Conservation (phyloP, 2,113 vertebrate genomes). For the Heloderma charlesbogerti region DNA sequence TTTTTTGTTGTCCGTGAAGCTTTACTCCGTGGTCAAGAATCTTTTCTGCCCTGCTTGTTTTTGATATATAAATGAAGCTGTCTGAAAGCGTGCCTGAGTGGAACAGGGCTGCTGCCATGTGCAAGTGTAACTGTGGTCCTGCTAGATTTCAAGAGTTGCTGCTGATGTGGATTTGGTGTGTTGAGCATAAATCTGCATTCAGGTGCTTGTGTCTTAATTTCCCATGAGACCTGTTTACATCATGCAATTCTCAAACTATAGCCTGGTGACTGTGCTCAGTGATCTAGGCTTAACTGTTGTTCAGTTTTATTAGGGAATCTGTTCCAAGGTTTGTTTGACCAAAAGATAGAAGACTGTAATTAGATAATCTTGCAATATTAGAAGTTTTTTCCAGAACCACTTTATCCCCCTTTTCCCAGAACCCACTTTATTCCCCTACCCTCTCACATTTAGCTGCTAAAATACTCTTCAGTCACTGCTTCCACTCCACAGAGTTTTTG, state of each 20-base stretch:
- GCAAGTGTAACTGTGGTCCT: constrained; percentile 59
- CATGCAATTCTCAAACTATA: constrained; percentile 56
- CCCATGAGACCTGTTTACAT: constrained; percentile 45
- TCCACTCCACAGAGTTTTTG: constrained; percentile 56
- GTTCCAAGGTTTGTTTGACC: constrained; percentile 76
- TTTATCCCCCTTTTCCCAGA: constrained; percentile 14
- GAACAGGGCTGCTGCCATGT: constrained; percentile 65
- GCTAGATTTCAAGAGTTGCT: constrained; percentile 57
- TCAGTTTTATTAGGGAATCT: constrained; percentile 71
- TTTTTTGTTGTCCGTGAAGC: constrained; percentile 70
- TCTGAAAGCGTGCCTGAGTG: constrained; percentile 61
- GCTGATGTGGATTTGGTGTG: constrained; percentile 70
- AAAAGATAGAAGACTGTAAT: constrained; percentile 69
- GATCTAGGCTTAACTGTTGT: constrained; percentile 63
- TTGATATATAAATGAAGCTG: constrained; percentile 47
- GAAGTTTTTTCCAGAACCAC: constrained; percentile 2
- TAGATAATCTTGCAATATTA: constrained; percentile 26
- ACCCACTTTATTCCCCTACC: constrained; percentile 21
- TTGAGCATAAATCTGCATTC: constrained; percentile 67
- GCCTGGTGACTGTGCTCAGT: constrained; percentile 52
- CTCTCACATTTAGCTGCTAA: constrained; percentile 35
- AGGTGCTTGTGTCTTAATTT: constrained; percentile 11
- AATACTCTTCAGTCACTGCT: constrained; percentile 50
- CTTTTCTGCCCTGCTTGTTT: constrained; percentile 54
- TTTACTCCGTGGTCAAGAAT: constrained; percentile 64